Conservation (phyloP, 2,113 vertebrate genomes). For the human region DNA sequence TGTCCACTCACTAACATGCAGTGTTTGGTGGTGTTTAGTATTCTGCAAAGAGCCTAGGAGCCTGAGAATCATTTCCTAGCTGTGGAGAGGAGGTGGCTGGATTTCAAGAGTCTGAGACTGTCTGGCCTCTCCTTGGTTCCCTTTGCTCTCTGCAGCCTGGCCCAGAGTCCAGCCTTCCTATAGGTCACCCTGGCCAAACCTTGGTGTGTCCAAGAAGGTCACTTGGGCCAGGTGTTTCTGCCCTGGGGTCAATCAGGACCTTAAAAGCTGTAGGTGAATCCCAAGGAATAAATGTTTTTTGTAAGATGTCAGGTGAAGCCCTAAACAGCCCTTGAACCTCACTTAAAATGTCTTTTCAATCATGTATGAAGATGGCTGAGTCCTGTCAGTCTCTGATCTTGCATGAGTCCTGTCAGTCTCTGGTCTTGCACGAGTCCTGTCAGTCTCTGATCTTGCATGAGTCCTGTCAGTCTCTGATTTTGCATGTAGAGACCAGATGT, state of each 20-base stretch:
- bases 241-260: accelerated
- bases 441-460: too few relatives aligned
- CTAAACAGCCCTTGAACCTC: accelerated
- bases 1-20: accelerated
- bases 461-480: too few relatives aligned
- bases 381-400: accelerated
- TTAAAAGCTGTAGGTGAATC: not conserved
- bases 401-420: accelerated
- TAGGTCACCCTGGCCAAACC: accelerated
- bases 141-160: not conserved
- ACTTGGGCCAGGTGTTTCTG: accelerated
- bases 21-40: accelerated
- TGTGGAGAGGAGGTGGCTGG: not conserved
- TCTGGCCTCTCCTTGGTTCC: accelerated
- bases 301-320: not conserved
- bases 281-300: not conserved
- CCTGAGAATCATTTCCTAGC: accelerated
- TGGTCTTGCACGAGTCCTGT: accelerated
- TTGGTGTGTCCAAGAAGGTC: accelerated
- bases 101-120: accelerated
- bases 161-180: not conserved
- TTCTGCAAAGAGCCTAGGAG: not conserved
- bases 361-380: accelerated
- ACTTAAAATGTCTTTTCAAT: not conserved
- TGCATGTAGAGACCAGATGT: not conserved